These are phyloP conservation scores for Apogon hyalosoma DNA, from an alignment of 2,797 vertebrate species.

Conservation along the genomic window DNA sequence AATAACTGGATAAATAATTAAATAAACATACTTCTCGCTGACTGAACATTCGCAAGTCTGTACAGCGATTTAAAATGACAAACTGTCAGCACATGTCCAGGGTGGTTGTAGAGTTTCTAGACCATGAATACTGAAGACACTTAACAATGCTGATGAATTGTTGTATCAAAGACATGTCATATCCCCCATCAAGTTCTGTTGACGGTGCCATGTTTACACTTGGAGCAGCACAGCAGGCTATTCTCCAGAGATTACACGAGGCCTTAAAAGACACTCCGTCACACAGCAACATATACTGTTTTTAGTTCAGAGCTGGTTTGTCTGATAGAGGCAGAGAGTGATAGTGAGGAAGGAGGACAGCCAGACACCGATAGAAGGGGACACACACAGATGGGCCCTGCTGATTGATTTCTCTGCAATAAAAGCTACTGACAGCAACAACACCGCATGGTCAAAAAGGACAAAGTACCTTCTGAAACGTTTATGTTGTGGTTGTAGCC, in stretches of 20 bases:
- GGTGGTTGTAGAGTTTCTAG: slow-evolving; percentile 43
- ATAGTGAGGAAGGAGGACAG: slow-evolving; percentile 28
- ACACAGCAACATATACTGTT: slow-evolving; percentile 44
- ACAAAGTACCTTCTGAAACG: slow-evolving; percentile 24
- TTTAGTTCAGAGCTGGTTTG: slow-evolving; percentile 39
- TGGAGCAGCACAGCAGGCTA: slow-evolving; percentile 46
- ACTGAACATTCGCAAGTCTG: slow-evolving; percentile 16
- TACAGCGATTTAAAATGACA: slow-evolving; percentile 63
- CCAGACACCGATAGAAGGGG: slow-evolving; percentile 28
- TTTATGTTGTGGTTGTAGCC: background rate
- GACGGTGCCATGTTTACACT: slow-evolving; percentile 58
- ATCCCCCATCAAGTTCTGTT: slow-evolving; percentile 48
- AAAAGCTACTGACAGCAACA: slow-evolving; percentile 16
- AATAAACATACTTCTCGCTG: slow-evolving; percentile 26
- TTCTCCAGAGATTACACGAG: slow-evolving; percentile 40
- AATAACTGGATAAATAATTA: slow-evolving; percentile 44
- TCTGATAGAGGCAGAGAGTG: slow-evolving; percentile 38
- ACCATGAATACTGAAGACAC: slow-evolving; percentile 56
- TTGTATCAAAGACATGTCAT: slow-evolving; percentile 55
- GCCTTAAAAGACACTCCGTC: slow-evolving; percentile 41
- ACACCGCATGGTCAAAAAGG: background rate
- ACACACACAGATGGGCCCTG: slow-evolving; percentile 3
- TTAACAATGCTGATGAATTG: slow-evolving; percentile 57
- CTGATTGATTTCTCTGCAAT: slow-evolving; percentile 41
- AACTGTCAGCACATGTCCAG: slow-evolving; percentile 65